Evolutionary conservation across 2,113 vertebrate species (phyloP).

Genomic region (Brienomyrus longianalis): DNA sequence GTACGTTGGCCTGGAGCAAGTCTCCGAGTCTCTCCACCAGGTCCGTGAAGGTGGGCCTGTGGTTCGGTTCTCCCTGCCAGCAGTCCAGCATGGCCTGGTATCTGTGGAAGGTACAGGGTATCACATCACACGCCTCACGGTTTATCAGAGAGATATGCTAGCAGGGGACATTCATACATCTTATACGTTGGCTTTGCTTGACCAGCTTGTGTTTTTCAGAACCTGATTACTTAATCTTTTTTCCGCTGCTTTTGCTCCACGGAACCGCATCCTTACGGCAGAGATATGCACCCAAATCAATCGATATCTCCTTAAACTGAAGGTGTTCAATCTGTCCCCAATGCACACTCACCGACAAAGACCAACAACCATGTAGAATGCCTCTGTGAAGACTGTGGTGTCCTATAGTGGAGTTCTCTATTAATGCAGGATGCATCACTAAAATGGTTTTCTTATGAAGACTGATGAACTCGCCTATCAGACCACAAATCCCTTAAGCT

Average conservation of each 20-base stretch:
- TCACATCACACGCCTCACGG: not conserved
- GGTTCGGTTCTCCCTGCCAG: slow-evolving; percentile 73
- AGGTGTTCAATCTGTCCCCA: not conserved
- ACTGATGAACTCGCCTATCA: not conserved
- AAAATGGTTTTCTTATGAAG: slow-evolving; percentile 25
- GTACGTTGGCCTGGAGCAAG: slow-evolving; percentile 87
- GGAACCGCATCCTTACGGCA: not conserved
- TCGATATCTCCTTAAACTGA: not conserved
- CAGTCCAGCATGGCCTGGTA: slow-evolving; percentile 93
- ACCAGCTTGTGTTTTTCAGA: not conserved
- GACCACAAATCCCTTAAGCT: slow-evolving; percentile 20
- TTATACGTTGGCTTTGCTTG: not conserved
- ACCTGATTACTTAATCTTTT: not conserved
- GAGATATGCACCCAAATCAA: not conserved
- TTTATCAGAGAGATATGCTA: not conserved
- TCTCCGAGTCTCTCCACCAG: slow-evolving; percentile 82
- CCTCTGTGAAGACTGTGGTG: slow-evolving; percentile 15
- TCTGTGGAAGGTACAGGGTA: slow-evolving; percentile 41
- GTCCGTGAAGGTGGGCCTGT: slow-evolving; percentile 79
- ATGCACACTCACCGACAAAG: slow-evolving; percentile 35
- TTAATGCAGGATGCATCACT: slow-evolving; percentile 28
- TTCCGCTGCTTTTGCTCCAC: too few relatives aligned
- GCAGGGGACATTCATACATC: not conserved
- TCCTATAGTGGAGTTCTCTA: slow-evolving; percentile 9
- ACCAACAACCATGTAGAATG: slow-evolving; percentile 44